Percentiles rank a stretch among this genome's conserved stretches.
These are phyloP conservation scores for Anoplolepis gracilipes DNA, from an alignment of 1,140 invertebrate species.

Conservation along the genomic window DNA sequence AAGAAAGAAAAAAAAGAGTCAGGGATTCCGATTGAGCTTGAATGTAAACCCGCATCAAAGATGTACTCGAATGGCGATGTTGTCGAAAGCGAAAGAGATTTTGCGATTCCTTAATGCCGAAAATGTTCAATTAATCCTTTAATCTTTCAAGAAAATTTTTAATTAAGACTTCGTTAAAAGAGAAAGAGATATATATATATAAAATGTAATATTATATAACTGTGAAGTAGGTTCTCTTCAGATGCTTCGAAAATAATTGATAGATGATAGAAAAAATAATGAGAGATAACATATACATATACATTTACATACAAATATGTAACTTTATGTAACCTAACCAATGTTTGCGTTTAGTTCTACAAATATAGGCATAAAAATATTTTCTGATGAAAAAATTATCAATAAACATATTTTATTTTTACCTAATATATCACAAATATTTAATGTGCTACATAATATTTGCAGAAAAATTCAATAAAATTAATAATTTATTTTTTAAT, in stretches of 20 bases:
- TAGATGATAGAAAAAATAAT: background rate
- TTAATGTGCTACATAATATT: background rate
- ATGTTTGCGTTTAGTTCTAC: background rate
- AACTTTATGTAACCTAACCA: background rate
- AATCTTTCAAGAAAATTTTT: conserved; percentile 29
- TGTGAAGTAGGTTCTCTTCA: background rate
- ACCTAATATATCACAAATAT: background rate
- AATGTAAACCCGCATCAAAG: conserved; percentile 3
- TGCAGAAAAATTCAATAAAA: background rate
- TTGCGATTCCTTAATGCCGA: conserved; percentile 8
- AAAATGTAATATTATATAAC: background rate
- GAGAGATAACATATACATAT: background rate
- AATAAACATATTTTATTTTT: background rate
- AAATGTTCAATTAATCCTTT: conserved; percentile 51
- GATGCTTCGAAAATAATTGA: background rate
- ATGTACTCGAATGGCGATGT: conserved; percentile 18
- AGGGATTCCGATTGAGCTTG: background rate
- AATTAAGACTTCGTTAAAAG: conserved; percentile 26
- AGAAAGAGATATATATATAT: background rate
- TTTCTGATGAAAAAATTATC: background rate
- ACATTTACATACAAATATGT: background rate
- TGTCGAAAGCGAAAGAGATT: conserved; percentile 1
- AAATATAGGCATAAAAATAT: background rate
- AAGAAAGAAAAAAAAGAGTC: background rate
- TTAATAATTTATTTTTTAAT: background rate